These are phyloP conservation scores for Sander lucioperca DNA, from an alignment of 2,113 vertebrate genomes.

Conservation along the genomic window DNA sequence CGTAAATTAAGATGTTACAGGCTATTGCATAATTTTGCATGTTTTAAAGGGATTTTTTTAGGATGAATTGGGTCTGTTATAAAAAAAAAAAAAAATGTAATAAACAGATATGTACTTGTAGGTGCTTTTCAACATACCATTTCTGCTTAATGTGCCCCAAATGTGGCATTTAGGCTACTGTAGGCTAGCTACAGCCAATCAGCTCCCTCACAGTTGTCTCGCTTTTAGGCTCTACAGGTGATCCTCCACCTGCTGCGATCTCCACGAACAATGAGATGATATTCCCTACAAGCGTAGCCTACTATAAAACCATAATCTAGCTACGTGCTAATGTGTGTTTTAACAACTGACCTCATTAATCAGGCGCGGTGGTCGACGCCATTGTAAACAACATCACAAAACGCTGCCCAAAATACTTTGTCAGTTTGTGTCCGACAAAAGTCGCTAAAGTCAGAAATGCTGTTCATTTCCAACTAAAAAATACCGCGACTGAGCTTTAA, in stretches of 20 bases:
- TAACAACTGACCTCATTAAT: slow-evolving; percentile 12
- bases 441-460: background rate
- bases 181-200: background rate
- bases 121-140: too few species aligned
- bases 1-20: too few species aligned
- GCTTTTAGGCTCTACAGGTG: background rate
- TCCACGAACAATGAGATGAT: background rate
- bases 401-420: background rate
- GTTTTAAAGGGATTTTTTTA: too few species aligned
- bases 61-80: too few species aligned
- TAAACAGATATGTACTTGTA: too few species aligned
- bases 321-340: background rate
- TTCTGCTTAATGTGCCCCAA: too few species aligned
- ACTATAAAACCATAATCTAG: background rate
- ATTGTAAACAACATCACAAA: slow-evolving; percentile 9
- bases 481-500: too few species aligned
- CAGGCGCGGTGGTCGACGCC: slow-evolving; percentile 23
- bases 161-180: too few species aligned
- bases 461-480: too few species aligned
- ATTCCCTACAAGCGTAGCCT: background rate
- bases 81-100: too few species aligned
- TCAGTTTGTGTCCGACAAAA: background rate
- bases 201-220: background rate
- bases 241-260: slow-evolving; percentile 15
- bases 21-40: too few species aligned